Evolutionary conservation across 2,797 vertebrate genomes (phyloP).

Genomic region (Oreochromis grahami): DNA sequence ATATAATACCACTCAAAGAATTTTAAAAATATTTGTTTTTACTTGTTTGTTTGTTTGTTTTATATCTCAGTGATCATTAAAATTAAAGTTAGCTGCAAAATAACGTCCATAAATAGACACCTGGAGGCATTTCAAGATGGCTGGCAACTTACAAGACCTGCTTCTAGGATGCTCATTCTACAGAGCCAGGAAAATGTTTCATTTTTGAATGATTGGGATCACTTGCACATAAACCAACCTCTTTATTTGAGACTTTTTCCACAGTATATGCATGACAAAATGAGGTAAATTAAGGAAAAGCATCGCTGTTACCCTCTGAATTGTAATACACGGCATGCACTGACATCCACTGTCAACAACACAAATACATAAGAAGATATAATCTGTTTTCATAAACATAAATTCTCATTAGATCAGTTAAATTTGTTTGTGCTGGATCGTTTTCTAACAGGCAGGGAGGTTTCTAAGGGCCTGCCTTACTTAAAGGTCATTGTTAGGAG

Average conservation of each 20-base stretch:
- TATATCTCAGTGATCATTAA: not conserved
- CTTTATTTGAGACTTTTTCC: not conserved
- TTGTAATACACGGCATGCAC: not conserved
- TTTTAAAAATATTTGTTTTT: not conserved
- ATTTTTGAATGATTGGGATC: not conserved
- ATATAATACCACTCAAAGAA: not conserved
- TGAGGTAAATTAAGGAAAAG: not conserved
- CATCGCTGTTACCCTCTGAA: not conserved
- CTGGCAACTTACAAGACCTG: not conserved
- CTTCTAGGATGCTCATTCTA: not conserved
- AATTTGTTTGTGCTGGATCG: not conserved
- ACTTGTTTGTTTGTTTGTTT: not conserved
- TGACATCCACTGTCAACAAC: not conserved
- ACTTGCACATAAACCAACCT: not conserved
- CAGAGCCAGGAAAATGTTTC: not conserved
- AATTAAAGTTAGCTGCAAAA: not conserved
- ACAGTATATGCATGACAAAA: not conserved
- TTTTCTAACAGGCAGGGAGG: not conserved
- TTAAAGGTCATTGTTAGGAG: constrained; percentile 16
- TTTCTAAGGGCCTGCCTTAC: not conserved
- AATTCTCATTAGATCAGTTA: not conserved
- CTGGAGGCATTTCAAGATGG: not conserved
- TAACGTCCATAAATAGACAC: not conserved
- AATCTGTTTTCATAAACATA: constrained; percentile 1
- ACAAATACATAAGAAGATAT: not conserved